Base-by-base conservation (phyloP, 2,797 vertebrate genomes). In the Linurgus olivaceus region DNA sequence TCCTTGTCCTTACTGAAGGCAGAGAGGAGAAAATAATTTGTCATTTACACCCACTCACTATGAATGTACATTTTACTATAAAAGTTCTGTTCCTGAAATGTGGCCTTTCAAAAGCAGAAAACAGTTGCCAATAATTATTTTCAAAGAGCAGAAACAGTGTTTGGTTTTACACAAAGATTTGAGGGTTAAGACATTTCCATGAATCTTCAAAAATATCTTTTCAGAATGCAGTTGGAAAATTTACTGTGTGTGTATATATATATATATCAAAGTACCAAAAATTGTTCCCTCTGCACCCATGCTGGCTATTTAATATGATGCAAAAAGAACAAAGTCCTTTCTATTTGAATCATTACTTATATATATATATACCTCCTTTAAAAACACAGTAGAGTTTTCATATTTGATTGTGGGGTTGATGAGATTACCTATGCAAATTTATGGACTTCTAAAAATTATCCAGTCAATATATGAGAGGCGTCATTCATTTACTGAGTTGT, bases 241-340 rank as follows among this genome's bases (percentile, higher is more conserved):
- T 61, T 25, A 21, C 4, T 33, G 4, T 54, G 5, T n/a, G 8
- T 54, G 2, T 54, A 2, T 54, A 1, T 62, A 2, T 28, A 2
- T n/a, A 11, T 35, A 23, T 33, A 7, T 74, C 4, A 47, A 76
- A 72, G 13, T 38, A 51, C 11, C 72, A 52, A 65, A 57, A 58
- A 11, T 15, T 51, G 8, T 67, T 88, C 59, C 52, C 48, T 55
- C 28, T 40, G 28, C 24, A 58, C 17, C 40, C 38, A 23, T 25
- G 31, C 3, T 37, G 20, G 4, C 25, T 80, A 13, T 75, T 86
- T 28, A 55, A 47, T 83, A 42, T 50, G 35, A 31, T 35, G 19
- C 4, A 12, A 61, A 14, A 83, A 75, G n/a, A 29, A 29, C 59
- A 57, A 45, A 45, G 40, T 58, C 8, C 23, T 80, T 92, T 24